phyloP scores from a whole-genome alignment of 2,888 invertebrate genomes.

The Celastrina argiolus region DNA sequence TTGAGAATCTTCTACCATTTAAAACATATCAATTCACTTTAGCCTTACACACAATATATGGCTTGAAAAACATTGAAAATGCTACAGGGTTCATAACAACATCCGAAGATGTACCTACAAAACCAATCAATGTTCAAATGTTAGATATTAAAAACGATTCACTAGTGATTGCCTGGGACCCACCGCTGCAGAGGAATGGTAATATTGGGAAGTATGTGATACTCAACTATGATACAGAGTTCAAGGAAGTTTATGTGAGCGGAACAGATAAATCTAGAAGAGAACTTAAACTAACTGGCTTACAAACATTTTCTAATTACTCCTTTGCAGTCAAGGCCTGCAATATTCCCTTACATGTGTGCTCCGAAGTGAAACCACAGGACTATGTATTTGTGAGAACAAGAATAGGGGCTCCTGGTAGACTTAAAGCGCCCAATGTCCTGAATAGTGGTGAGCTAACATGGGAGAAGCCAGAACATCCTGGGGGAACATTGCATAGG shows the following conservation, averaged over 20 bases:
- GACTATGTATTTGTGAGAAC: conserved; percentile 75
- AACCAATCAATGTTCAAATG: conserved; percentile 79
- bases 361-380: conserved; percentile 75
- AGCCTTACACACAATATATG: conserved; percentile 74
- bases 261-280: conserved; percentile 48
- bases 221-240: conserved; percentile 58
- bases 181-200: conserved; percentile 85
- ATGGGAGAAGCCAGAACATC: conserved; percentile 72
- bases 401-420: conserved; percentile 79
- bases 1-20: conserved; percentile 83
- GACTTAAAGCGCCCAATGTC: conserved; percentile 50
- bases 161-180: conserved; percentile 81
- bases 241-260: conserved; percentile 44
- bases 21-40: conserved; percentile 85
- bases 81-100: conserved; percentile 82
- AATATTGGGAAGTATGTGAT: conserved; percentile 82
- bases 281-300: conserved; percentile 47
- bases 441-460: conserved; percentile 50
- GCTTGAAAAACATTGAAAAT: conserved; percentile 60
- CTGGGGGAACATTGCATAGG: conserved; percentile 75
- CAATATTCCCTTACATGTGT: conserved; percentile 76
- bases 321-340: conserved; percentile 84
- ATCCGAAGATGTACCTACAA: conserved; percentile 80
- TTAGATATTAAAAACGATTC: conserved; percentile 80
- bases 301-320: conserved; percentile 82